Evolutionary conservation across 2,113 vertebrate genomes (phyloP), one percentile per base, ranked within the genome.

Genomic region (Siniperca chuatsi): DNA sequence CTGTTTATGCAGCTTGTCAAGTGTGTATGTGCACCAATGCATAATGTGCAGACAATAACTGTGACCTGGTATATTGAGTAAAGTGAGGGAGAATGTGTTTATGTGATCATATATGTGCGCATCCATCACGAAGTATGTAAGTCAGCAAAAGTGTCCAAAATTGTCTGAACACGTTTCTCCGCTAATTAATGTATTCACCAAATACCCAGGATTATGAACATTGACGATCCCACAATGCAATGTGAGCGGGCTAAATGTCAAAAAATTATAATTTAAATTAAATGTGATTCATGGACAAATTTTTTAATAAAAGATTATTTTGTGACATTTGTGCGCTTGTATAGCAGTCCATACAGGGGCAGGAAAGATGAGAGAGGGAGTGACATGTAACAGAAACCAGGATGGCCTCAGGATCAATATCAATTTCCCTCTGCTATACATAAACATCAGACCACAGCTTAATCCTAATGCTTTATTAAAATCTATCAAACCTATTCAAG

Each of bases 171-270:
- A 89, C 71, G 67, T 81, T 88, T 75, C 75, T 35, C 71, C 82
- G 75, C 88, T 94, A 94, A 93, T 89, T 78, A 92, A 89, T 79
- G 79, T 84, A 81, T 87, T 92, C 82, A 50, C 64, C 83, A 74
- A 91, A 94, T 50, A 87, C 91, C 83, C 46, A 1, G 89, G 89
- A 91, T 94, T 94, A 94, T 0, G 21, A 67, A 85, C 85, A 93
- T 91, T 78, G 89, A 92, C 88, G 82, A 88, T 88, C 82, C 83
- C 84, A 85, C 81, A 83, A 90, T 87, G 89, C 90, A 85, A 73
- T 35, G 62, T 16, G 66, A 85, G 85, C 13, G 20, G 77, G 75
- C 76, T 87, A 75, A 90, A 88, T 90, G 88, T 89, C 73, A 87
- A 15, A 89, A 81, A 75, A 75, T 44, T 20, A 68, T 73, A 3